Conservation (phyloP, 2,113 vertebrate species). For the Macheiramphus alcinus region DNA sequence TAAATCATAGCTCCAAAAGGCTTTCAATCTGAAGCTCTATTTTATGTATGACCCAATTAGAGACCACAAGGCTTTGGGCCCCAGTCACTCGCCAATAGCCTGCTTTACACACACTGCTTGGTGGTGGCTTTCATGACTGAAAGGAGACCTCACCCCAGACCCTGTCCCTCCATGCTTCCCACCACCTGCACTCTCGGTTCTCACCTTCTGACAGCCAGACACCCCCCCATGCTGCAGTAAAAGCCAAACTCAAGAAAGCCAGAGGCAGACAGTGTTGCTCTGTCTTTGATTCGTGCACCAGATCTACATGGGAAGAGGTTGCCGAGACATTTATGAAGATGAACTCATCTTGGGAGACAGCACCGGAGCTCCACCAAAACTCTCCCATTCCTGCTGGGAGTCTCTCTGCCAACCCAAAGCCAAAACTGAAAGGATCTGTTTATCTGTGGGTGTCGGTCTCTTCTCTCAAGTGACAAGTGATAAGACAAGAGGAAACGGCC, state of each 20-base stretch:
- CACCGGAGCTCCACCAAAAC: background rate
- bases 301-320: background rate
- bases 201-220: background rate
- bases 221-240: background rate
- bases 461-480: background rate
- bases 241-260: background rate
- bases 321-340: background rate
- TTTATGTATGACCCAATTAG: constrained; percentile 17
- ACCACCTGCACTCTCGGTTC: background rate
- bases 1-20: constrained; percentile 56
- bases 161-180: background rate
- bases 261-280: background rate
- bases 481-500: background rate
- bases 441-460: accelerated
- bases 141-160: background rate
- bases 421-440: background rate
- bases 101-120: background rate
- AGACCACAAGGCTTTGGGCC: background rate
- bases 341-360: background rate
- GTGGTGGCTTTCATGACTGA: background rate
- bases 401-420: background rate
- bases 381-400: background rate
- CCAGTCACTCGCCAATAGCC: background rate
- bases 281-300: background rate
- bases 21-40: background rate